Conservation (phyloP, 2,113 vertebrate species). For the Gorsachius goisagi region DNA sequence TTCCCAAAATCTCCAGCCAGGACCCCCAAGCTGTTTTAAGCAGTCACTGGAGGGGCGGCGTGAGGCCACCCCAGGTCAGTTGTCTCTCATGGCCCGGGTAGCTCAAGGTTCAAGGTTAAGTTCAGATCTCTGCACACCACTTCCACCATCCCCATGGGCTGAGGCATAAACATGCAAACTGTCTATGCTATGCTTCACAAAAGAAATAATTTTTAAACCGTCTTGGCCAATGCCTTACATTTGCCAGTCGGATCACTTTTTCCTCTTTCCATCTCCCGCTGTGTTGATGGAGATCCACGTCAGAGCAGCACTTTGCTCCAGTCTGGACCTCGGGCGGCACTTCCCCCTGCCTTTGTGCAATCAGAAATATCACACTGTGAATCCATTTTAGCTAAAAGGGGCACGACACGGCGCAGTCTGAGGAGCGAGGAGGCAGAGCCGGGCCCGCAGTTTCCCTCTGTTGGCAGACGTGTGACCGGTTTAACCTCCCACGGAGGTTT, state of each 20-base stretch:
- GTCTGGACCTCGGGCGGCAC: not conserved
- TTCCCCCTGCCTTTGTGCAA: not conserved
- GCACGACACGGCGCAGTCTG: fast-evolving
- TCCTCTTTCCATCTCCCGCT: not conserved
- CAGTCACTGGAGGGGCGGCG: not conserved
- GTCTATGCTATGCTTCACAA: not conserved
- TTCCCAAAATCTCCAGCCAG: not conserved
- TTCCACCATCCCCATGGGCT: fast-evolving
- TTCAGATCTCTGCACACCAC: not conserved
- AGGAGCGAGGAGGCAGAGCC: fast-evolving
- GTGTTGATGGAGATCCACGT: not conserved
- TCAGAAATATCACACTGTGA: not conserved
- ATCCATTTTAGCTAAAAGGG: not conserved
- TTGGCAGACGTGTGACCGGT: not conserved
- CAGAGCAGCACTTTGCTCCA: not conserved
- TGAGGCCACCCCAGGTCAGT: fast-evolving
- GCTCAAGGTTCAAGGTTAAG: not conserved
- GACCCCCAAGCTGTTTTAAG: not conserved
- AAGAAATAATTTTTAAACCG: not conserved
- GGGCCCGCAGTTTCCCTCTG: not conserved
- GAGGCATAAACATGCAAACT: not conserved
- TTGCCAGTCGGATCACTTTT: not conserved
- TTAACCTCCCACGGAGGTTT: not conserved
- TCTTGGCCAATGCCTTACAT: not conserved
- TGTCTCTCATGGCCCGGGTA: fast-evolving